A percentile compares a stretch with the other conserved stretches of the same genome.
Conservation (phyloP, 2,888 invertebrate genomes). For the Vesta saturnalis region DNA sequence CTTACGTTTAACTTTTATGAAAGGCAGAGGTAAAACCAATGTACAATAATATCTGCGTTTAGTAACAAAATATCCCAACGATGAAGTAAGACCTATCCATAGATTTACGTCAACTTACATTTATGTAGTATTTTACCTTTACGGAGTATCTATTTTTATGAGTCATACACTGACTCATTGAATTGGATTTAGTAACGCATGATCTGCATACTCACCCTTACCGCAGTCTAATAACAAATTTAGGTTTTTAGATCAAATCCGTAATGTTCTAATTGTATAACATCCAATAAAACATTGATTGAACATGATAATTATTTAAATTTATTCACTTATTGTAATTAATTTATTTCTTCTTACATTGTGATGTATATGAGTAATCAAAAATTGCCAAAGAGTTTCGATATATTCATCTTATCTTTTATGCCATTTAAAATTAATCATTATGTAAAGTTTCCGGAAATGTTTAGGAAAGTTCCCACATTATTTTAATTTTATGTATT, state of each 20-base stretch:
- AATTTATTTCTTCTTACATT: neutral
- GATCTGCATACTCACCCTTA: too few species aligned
- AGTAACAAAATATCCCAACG: neutral
- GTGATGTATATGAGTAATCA: too few species aligned
- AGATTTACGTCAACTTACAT: neutral
- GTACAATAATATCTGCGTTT: neutral
- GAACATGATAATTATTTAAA: neutral
- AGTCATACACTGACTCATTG: neutral
- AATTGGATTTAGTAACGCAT: neutral
- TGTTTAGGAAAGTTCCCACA: too few species aligned
- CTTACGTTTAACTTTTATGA: too few species aligned
- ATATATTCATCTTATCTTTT: too few species aligned
- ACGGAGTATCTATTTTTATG: neutral
- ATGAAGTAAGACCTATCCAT: neutral
- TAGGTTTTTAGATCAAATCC: neutral
- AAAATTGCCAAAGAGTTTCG: neutral
- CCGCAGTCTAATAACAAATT: neutral
- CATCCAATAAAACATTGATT: neutral
- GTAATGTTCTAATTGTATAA: neutral
- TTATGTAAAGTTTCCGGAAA: neutral
- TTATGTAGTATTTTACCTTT: neutral
- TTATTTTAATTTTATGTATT: too few species aligned
- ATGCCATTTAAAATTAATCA: neutral
- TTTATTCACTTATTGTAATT: neutral
- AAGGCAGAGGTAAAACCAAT: neutral